phyloP scores from a whole-genome alignment of 2,797 vertebrate species.

The Clarias platycephalus region DNA sequence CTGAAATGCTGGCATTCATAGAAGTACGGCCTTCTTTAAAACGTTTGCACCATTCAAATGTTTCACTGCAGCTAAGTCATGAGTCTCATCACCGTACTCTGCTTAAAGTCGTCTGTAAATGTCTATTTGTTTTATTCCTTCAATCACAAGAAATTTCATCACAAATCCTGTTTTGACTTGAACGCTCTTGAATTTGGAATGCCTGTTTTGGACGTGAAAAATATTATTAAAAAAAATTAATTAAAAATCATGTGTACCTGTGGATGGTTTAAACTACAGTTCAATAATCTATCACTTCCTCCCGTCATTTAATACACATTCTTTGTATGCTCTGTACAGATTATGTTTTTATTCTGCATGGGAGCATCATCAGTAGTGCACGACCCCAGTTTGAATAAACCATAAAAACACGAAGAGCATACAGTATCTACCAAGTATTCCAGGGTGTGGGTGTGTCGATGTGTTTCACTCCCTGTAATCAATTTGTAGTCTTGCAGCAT shows the following conservation, averaged over 20 bases:
- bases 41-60: too few relatives aligned
- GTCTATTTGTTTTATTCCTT: too few relatives aligned
- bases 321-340: neutral
- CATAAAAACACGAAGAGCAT: neutral
- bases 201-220: neutral
- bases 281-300: neutral
- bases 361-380: neutral
- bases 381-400: neutral
- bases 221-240: neutral
- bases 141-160: too few relatives aligned
- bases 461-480: neutral
- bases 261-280: neutral
- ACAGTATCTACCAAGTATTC: neutral
- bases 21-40: too few relatives aligned
- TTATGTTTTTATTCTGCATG: neutral
- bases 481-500: neutral
- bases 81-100: too few relatives aligned
- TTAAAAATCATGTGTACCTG: neutral
- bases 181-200: neutral
- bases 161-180: too few relatives aligned
- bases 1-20: too few relatives aligned
- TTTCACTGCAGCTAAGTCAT: too few relatives aligned
- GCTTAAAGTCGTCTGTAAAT: too few relatives aligned
- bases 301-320: neutral
- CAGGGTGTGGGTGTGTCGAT: neutral